These are phyloP conservation scores for Heliconius ismenius DNA, from an alignment of 2,888 invertebrate species.

Conservation along the genomic window DNA sequence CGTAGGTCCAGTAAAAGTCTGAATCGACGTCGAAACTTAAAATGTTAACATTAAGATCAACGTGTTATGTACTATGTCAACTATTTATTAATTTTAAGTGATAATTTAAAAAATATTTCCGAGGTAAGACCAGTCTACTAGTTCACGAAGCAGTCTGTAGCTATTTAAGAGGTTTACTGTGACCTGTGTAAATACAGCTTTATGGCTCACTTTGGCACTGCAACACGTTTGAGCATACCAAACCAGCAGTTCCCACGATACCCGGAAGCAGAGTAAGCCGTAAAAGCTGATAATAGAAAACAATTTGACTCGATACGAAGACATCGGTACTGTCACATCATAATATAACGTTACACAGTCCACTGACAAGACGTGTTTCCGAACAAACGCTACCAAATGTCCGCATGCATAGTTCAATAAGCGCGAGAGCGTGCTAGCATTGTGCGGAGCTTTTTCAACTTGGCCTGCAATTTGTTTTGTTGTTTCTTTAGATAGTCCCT, in stretches of 20 bases:
- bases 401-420: slow-evolving; percentile 61
- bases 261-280: slow-evolving; percentile 79
- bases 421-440: slow-evolving; percentile 74
- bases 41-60: slow-evolving; percentile 52
- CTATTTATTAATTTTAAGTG: slow-evolving; percentile 56
- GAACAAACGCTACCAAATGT: slow-evolving; percentile 60
- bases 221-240: slow-evolving; percentile 75
- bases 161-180: slow-evolving; percentile 74
- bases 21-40: slow-evolving; percentile 42
- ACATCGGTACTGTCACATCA: slow-evolving; percentile 21
- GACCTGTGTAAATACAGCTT: slow-evolving; percentile 73
- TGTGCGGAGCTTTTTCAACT: slow-evolving; percentile 83
- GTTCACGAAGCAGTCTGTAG: slow-evolving; percentile 78
- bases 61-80: slow-evolving; percentile 65
- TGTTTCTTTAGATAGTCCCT: slow-evolving; percentile 82
- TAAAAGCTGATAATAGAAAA: slow-evolving; percentile 64
- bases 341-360: slow-evolving; percentile 49
- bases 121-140: slow-evolving; percentile 79
- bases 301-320: slow-evolving; percentile 37
- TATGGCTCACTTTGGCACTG: slow-evolving; percentile 81
- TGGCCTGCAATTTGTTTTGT: slow-evolving; percentile 84
- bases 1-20: slow-evolving; percentile 40
- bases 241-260: slow-evolving; percentile 59
- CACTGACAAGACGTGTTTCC: slow-evolving; percentile 55
- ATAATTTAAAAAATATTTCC: slow-evolving; percentile 68